These are phyloP conservation scores for Amazona guildingii DNA, from an alignment of 2,113 vertebrate species.

Conservation along the genomic window DNA sequence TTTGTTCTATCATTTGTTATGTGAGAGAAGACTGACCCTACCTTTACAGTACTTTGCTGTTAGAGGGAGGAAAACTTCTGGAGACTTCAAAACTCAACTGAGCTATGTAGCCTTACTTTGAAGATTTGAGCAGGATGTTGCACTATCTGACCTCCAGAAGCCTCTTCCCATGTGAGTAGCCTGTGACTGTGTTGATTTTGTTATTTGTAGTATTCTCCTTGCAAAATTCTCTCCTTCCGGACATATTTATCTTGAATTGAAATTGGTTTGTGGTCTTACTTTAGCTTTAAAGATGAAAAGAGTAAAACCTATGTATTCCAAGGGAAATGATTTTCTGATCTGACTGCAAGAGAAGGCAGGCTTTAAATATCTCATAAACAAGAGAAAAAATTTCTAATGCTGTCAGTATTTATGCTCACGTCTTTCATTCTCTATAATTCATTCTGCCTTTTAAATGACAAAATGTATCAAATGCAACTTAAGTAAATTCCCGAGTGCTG, in stretches of 20 bases:
- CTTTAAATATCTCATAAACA: neutral
- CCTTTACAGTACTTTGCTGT: neutral
- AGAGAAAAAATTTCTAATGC: neutral
- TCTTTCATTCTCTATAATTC: neutral
- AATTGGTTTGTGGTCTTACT: neutral
- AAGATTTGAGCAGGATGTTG: neutral
- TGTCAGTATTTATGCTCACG: neutral
- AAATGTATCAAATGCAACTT: neutral
- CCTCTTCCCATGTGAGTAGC: neutral
- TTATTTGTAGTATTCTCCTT: neutral
- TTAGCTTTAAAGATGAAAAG: neutral
- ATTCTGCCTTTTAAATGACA: constrained; percentile 1
- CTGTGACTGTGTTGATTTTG: neutral
- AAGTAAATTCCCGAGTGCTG: neutral
- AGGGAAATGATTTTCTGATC: neutral
- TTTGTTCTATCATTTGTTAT: neutral
- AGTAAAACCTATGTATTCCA: neutral
- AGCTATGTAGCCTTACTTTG: neutral
- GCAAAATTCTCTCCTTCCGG: neutral
- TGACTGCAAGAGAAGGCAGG: neutral
- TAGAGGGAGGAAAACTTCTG: neutral
- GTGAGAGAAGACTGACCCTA: neutral
- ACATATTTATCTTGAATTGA: neutral
- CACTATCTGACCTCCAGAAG: neutral
- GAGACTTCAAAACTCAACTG: neutral